Conservation (phyloP, 2,888 invertebrate species). For the Trissolcus japonicus region DNA sequence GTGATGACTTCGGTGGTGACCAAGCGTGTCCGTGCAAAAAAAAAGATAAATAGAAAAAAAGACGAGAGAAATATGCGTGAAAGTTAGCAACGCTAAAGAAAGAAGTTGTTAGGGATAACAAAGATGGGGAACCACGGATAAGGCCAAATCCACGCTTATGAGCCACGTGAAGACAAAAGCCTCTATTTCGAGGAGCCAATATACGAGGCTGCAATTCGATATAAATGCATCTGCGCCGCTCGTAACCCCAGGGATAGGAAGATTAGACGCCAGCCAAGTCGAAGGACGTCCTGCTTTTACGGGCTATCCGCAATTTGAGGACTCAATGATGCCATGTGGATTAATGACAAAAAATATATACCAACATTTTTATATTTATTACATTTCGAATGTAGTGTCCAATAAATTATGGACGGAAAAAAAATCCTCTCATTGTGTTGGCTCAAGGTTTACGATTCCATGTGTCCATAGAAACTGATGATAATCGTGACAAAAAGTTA, state of each 20-base stretch:
- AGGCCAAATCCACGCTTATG: slow-evolving; percentile 74
- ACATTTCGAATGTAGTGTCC: slow-evolving; percentile 10
- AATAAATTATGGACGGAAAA: too few species aligned
- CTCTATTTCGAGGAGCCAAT: slow-evolving; percentile 71
- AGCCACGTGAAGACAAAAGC: slow-evolving; percentile 74
- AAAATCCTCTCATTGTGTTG: background rate
- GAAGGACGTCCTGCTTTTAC: slow-evolving; percentile 63
- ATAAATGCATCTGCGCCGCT: slow-evolving; percentile 70
- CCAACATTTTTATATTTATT: slow-evolving; percentile 56
- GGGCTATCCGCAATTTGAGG: slow-evolving; percentile 59
- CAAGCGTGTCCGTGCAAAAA: slow-evolving; percentile 65
- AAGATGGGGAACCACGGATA: slow-evolving; percentile 64
- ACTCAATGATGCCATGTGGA: slow-evolving; percentile 62
- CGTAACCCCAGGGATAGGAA: slow-evolving; percentile 64
- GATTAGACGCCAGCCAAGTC: slow-evolving; percentile 65
- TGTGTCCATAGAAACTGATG: background rate
- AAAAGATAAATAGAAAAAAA: slow-evolving; percentile 21
- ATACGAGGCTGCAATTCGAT: slow-evolving; percentile 71
- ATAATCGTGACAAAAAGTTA: too few species aligned
- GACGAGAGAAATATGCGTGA: slow-evolving; percentile 50
- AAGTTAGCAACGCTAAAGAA: slow-evolving; percentile 48
- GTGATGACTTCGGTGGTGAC: slow-evolving; percentile 70
- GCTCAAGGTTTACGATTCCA: background rate
- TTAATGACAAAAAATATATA: slow-evolving; percentile 61
- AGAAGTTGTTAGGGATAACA: slow-evolving; percentile 44